These are phyloP conservation scores for Morone chrysops DNA, from an alignment of 2,113 vertebrate genomes.

Conservation along the genomic window DNA sequence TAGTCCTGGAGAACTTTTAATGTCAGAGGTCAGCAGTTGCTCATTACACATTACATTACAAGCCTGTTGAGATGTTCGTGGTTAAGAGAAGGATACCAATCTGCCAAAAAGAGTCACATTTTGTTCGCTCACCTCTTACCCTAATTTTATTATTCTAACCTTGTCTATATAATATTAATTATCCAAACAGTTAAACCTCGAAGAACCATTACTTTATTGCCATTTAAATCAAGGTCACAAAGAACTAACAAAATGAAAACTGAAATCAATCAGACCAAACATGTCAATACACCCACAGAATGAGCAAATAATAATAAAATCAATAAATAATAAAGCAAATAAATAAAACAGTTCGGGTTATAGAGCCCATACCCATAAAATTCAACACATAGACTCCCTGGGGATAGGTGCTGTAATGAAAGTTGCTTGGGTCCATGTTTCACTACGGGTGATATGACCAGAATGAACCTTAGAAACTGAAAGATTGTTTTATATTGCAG, in stretches of 20 bases:
- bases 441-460: conserved; percentile 20
- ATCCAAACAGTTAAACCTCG: conserved; percentile 29
- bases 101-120: conserved; percentile 17
- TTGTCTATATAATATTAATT: conserved; percentile 23
- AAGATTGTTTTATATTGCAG: conserved; percentile 3
- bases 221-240: conserved; percentile 4
- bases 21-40: conserved; percentile 9
- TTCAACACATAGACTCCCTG: conserved; percentile 25
- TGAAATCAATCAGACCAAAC: conserved; percentile 6
- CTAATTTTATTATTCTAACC: conserved; percentile 15
- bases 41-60: conserved; percentile 26
- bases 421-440: conserved; percentile 31
- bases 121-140: conserved; percentile 14
- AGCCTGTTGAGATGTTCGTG: conserved; percentile 12
- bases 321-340: conserved; percentile 55
- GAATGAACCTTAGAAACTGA: conserved; percentile 25
- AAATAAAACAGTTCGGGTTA: conserved; percentile 36
- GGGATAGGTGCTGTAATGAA: conserved; percentile 51
- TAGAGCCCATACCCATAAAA: conserved; percentile 11
- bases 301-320: conserved; percentile 37
- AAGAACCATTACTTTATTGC: conserved; percentile 1
- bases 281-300: conserved; percentile 12
- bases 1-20: not conserved
- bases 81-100: conserved; percentile 4
- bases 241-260: conserved; percentile 5